A percentile compares a stretch with the other conserved stretches of the same genome.
Evolutionary conservation across 2,797 vertebrate species (phyloP).

Genomic region (Aeoliscus strigatus): DNA sequence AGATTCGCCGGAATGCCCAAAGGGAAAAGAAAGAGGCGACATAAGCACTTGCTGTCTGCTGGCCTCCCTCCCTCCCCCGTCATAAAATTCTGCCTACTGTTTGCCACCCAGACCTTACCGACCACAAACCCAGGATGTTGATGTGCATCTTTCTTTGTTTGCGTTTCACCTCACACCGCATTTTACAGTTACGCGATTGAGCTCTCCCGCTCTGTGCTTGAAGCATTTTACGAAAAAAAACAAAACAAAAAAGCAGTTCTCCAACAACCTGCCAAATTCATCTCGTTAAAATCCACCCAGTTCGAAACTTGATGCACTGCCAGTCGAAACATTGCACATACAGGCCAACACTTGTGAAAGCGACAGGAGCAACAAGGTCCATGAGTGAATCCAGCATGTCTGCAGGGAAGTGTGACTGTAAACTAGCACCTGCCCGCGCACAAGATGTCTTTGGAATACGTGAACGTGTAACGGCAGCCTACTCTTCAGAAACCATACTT

Average conservation of each 20-base stretch:
- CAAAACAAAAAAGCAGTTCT: conserved; percentile 21
- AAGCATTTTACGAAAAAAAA: conserved; percentile 19
- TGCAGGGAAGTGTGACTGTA: conserved; percentile 38
- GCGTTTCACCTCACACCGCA: conserved; percentile 58
- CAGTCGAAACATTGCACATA: conserved; percentile 64
- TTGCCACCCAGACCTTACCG: conserved; percentile 46
- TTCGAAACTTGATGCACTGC: conserved; percentile 59
- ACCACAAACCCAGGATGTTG: conserved; percentile 23
- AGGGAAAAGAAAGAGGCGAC: conserved; percentile 90
- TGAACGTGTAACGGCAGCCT: conserved; percentile 42
- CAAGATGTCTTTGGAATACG: conserved; percentile 45
- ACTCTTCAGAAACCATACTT: conserved; percentile 27
- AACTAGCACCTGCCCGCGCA: conserved; percentile 48
- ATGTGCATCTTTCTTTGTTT: conserved; percentile 45
- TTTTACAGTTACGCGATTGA: conserved; percentile 56
- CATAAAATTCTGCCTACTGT: conserved; percentile 26
- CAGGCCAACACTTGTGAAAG: conserved; percentile 60
- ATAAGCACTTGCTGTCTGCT: conserved; percentile 61
- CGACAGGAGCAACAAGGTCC: conserved; percentile 37
- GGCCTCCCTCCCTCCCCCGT: conserved; percentile 22
- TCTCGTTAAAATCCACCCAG: conserved; percentile 18
- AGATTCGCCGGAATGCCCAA: conserved; percentile 91
- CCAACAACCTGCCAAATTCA: conserved; percentile 10
- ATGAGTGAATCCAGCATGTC: conserved; percentile 40
- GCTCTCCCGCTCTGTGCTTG: conserved; percentile 50